Conservation (phyloP, 1,140 invertebrate genomes). For the Anagrus nilaparvatae region DNA sequence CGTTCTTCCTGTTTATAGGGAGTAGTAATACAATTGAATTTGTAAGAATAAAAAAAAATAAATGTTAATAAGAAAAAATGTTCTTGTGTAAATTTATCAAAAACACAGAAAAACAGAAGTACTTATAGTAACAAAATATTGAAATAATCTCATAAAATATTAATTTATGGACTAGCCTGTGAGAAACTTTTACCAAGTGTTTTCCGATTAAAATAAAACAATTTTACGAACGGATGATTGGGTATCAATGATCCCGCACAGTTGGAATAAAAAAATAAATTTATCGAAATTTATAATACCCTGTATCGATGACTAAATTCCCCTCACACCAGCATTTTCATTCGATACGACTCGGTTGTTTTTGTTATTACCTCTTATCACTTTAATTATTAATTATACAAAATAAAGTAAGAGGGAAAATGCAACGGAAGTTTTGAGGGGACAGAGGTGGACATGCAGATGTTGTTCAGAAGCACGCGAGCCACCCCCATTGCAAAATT, state of each 20-base stretch:
- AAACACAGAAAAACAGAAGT: too few relatives aligned
- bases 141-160: too few relatives aligned
- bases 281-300: slow-evolving; percentile 9
- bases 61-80: too few relatives aligned
- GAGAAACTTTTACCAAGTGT: slow-evolving; percentile 30
- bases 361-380: too few relatives aligned
- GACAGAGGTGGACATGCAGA: slow-evolving; percentile 16
- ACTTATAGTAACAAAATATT: too few relatives aligned
- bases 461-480: slow-evolving; percentile 16
- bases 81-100: too few relatives aligned
- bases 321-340: too few relatives aligned
- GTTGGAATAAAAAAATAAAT: slow-evolving; percentile 14
- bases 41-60: too few relatives aligned
- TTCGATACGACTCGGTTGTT: too few relatives aligned
- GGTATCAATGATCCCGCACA: slow-evolving; percentile 37
- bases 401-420: slow-evolving; percentile 2
- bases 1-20: too few relatives aligned
- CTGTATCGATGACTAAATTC: slow-evolving; percentile 29
- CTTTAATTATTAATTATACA: slow-evolving; percentile 4
- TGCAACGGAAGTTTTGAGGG: slow-evolving; percentile 12
- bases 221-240: slow-evolving; percentile 35
- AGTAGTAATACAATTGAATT: too few relatives aligned
- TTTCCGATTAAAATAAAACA: slow-evolving; percentile 32
- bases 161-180: too few relatives aligned
- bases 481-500: slow-evolving; percentile 12